phyloP scores from a whole-genome alignment of 2,888 invertebrate genomes.

The Drosophila koepferae region DNA sequence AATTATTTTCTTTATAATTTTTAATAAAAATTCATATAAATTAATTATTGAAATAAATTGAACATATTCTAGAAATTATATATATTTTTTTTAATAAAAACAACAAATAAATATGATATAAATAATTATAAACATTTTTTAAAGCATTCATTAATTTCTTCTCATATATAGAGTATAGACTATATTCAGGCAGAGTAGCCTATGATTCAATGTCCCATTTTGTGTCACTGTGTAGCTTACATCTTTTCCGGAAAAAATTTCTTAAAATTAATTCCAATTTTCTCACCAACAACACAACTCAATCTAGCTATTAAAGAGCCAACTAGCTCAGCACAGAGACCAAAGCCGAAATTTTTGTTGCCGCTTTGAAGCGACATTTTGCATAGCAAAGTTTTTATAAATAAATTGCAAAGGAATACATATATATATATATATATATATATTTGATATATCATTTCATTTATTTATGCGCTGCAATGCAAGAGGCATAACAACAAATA shows the following conservation, averaged over 20 bases:
- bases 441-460: conserved; percentile 63
- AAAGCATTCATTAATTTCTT: too few species aligned
- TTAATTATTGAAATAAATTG: neutral
- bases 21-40: neutral
- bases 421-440: neutral
- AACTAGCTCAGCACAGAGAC: conserved; percentile 4
- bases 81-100: too few species aligned
- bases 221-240: too few species aligned
- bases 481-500: conserved; percentile 39
- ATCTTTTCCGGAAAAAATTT: too few species aligned
- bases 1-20: too few species aligned
- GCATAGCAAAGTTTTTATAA: conserved; percentile 65
- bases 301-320: conserved; percentile 7
- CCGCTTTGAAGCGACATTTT: conserved; percentile 42
- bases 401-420: conserved; percentile 63
- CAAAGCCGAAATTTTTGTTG: conserved; percentile 1
- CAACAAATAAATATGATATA: too few species aligned
- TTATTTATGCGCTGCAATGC: conserved; percentile 63
- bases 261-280: neutral
- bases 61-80: too few species aligned
- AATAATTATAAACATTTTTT: too few species aligned
- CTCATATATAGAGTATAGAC: too few species aligned
- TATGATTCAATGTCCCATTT: too few species aligned
- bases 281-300: neutral
- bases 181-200: too few species aligned